phyloP scores from a whole-genome alignment of 2,113 vertebrate genomes.

The Argyrosomus japonicus region DNA sequence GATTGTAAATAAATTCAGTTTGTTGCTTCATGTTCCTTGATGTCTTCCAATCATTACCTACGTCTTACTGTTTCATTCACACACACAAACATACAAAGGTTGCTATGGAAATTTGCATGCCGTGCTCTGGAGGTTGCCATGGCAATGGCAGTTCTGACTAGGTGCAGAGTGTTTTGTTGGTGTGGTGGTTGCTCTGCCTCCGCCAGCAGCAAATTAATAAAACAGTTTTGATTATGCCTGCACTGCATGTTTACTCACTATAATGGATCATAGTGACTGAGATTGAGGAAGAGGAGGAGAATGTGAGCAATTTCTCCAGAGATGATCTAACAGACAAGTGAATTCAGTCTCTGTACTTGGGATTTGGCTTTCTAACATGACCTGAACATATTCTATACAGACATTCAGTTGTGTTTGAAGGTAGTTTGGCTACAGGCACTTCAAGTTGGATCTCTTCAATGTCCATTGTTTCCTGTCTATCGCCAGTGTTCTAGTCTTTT shows the following conservation, averaged over 20 bases:
- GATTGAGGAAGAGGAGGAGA: not conserved
- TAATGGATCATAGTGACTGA: constrained; percentile 18
- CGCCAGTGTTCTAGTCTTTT: no score
- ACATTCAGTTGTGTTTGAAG: no score
- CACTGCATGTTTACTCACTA: constrained; percentile 34
- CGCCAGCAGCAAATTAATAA: not conserved
- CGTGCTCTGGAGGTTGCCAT: constrained; percentile 69
- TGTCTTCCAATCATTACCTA: not conserved
- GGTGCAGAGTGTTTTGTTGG: constrained; percentile 57
- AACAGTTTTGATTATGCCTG: not conserved
- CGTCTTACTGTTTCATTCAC: not conserved
- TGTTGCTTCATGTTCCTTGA: constrained; percentile 14
- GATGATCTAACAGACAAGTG: no score
- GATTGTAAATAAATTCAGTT: not conserved
- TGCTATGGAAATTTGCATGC: constrained; percentile 52
- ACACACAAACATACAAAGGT: constrained; percentile 27
- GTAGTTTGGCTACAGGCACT: no score
- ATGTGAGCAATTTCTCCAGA: not conserved
- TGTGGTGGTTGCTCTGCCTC: constrained; percentile 17
- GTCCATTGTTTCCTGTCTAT: no score
- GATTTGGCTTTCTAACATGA: no score
- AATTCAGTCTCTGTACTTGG: no score
- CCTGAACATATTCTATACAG: no score
- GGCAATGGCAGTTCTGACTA: constrained; percentile 58
- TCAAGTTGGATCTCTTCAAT: no score